Evolutionary conservation across 1,140 invertebrate species (phyloP), one percentile per base, ranked within the genome.

Genomic region (Cheumatopsyche charites): DNA sequence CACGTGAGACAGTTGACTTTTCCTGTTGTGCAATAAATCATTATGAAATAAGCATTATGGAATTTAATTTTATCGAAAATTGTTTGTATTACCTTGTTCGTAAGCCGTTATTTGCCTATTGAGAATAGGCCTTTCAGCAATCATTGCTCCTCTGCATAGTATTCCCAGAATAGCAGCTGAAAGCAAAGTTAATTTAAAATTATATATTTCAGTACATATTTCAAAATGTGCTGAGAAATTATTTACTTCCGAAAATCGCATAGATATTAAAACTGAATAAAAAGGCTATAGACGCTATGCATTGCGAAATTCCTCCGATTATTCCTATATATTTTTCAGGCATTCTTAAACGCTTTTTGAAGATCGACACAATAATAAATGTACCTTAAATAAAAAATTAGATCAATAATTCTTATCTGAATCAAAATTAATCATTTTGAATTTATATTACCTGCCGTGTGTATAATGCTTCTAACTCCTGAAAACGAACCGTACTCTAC

Each of bases 1-100:
- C 80, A 80, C 41, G 83, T 73, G 29, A 84, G 79, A 70, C 82
- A 82, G 78, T 83, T 83, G 65, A 84, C 82, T 82, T 83, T 84
- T 75, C 83, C 83, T 84, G 79, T 21, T 6, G 25, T 62, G 17
- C 11, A 4, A 23, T 7, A 23, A 7, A 21, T 11, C 7, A 62
- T 62, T 62, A 52, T 7, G 11, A 6, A 26, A 62, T 23, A 62
- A 12, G 12, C 5, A 66, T 66, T n/a, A 49, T 23, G 45, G 17
- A 41, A 41, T 63, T 29, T n/a, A n/a, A 15, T 49, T n/a, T 4
- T n/a, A 49, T 5, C 13, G 13, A 11, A 67, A 74, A 69, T 47
- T 75, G 67, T 67, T 72, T 62, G n/a, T n/a, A 47, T 49, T 78
- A 85, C 83, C 83, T 82, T 85, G 83, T 79, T 85, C 83, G 3